phyloP scores from a whole-genome alignment of 1,140 invertebrate genomes.

The Zaprionus tsacasi region DNA sequence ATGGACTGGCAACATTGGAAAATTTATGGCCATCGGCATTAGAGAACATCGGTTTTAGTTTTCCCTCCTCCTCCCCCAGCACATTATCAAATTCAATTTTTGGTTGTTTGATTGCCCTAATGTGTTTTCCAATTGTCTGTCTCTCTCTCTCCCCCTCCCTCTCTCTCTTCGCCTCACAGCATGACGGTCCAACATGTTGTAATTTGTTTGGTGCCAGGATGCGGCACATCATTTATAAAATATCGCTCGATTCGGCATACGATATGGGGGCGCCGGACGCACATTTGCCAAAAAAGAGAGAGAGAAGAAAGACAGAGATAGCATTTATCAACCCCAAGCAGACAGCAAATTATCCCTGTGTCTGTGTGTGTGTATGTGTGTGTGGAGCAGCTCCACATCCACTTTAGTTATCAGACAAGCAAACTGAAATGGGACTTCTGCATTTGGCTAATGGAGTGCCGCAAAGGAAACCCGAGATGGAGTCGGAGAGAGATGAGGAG shows the following conservation, averaged over 20 bases:
- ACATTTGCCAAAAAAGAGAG: constrained; percentile 66
- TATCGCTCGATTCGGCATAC: constrained; percentile 21
- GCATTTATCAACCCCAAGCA: constrained; percentile 57
- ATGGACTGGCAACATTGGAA: constrained; percentile 60
- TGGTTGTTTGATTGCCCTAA: constrained; percentile 77
- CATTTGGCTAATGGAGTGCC: constrained; percentile 61
- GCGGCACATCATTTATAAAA: constrained; percentile 69
- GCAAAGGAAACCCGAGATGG: constrained; percentile 36
- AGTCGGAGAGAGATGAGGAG: constrained; percentile 8
- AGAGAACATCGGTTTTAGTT: constrained; percentile 71
- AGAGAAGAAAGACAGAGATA: constrained; percentile 33
- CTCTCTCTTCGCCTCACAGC: constrained; percentile 39
- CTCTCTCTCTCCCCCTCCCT: neutral
- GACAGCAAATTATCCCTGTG: constrained; percentile 50
- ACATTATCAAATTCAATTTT: constrained; percentile 82
- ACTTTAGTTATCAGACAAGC: constrained; percentile 56
- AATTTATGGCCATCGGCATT: constrained; percentile 76
- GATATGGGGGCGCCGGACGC: constrained; percentile 64
- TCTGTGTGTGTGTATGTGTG: constrained; percentile 5
- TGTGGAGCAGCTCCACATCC: constrained; percentile 24
- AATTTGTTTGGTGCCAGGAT: constrained; percentile 71
- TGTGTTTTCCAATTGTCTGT: constrained; percentile 75
- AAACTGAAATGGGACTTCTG: constrained; percentile 41
- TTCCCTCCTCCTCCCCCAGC: constrained; percentile 25
- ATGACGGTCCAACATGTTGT: constrained; percentile 70